Evolutionary conservation across 2,888 invertebrate species (phyloP).

Genomic region (Sarcophaga rosellei): DNA sequence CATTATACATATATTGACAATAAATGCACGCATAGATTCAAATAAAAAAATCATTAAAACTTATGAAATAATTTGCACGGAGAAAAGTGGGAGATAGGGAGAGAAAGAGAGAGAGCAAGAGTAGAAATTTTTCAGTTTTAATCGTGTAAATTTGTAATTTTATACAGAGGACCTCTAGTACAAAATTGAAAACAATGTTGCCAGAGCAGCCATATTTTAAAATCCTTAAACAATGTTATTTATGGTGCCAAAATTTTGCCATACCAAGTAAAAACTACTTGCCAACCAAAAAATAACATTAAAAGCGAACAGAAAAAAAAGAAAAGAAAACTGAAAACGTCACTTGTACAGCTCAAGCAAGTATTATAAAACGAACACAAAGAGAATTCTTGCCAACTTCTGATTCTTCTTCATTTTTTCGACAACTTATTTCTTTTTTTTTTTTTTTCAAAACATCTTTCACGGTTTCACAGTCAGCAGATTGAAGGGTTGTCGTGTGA

Average conservation of each 20-base stretch:
- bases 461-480: conserved; percentile 65
- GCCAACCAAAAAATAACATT: neutral
- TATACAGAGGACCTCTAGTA: too few species aligned
- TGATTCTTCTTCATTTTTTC: conserved; percentile 16
- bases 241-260: conserved; percentile 37
- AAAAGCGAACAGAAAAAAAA: neutral
- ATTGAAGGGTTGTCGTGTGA: conserved; percentile 65
- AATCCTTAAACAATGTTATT: neutral
- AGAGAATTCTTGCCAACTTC: conserved; percentile 53
- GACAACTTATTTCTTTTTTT: neutral
- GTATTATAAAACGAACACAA: conserved; percentile 34
- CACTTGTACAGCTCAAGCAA: conserved; percentile 39
- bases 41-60: neutral
- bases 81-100: too few species aligned
- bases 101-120: too few species aligned
- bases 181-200: too few species aligned
- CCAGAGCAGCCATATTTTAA: too few species aligned
- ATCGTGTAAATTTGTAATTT: too few species aligned
- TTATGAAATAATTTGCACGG: neutral
- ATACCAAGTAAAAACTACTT: conserved; percentile 22
- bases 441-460: conserved; percentile 19
- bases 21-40: neutral
- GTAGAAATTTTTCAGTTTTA: too few species aligned
- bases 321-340: conserved; percentile 50
- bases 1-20: neutral